A percentile compares a stretch with the other conserved stretches of the same genome.
Evolutionary conservation across 2,113 vertebrate species (phyloP).

Genomic region (Furnarius figulus): DNA sequence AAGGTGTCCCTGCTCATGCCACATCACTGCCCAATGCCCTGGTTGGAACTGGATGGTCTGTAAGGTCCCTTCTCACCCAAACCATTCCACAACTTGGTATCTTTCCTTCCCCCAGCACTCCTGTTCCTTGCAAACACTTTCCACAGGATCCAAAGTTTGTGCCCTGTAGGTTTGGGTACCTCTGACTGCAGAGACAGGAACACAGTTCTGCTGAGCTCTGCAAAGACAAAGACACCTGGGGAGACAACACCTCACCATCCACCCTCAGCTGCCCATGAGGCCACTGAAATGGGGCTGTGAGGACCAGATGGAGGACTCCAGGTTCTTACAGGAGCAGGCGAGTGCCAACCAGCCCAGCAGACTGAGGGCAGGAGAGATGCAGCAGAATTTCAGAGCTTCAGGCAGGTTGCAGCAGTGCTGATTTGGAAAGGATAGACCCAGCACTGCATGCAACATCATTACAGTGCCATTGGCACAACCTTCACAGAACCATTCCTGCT

Average conservation of each 20-base stretch:
- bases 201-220: not conserved
- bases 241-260: not conserved
- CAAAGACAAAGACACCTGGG: not conserved
- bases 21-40: too few species aligned
- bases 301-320: not conserved
- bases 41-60: accelerated
- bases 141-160: not conserved
- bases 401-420: not conserved
- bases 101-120: not conserved
- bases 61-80: not conserved
- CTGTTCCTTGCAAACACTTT: not conserved
- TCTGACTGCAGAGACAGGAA: not conserved
- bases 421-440: not conserved
- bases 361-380: accelerated
- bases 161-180: not conserved
- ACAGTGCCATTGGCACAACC: accelerated
- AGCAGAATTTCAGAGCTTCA: not conserved
- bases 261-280: not conserved
- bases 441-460: not conserved
- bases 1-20: not conserved
- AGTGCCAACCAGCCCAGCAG: not conserved
- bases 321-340: accelerated
- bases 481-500: accelerated
- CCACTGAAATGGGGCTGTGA: accelerated
- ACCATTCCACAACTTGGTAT: accelerated